Base-by-base conservation (phyloP, 2,113 vertebrate species). In the Macquaria australasica region DNA sequence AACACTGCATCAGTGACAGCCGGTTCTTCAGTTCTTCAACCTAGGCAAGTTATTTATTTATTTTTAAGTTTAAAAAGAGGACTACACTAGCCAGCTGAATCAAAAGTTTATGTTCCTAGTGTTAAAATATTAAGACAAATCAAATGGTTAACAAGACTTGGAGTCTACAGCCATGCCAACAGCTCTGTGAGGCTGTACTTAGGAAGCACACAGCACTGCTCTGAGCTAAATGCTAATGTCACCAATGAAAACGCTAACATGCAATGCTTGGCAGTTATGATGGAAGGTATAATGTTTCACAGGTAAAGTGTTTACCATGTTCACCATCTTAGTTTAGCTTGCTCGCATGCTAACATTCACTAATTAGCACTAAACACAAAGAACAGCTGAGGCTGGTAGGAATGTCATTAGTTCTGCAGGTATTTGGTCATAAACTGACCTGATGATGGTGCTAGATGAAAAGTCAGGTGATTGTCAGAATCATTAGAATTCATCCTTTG, bases 1-100 rank as follows among this genome's bases (percentile, higher is more conserved):
- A 43, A 43, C 31, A 20, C 25, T 82, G 23, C 79, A 59, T 56
- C 48, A 84, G 31, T 50, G 9, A 20, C 25, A 23, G 14, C 73
- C 23, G n/a, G n/a, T n/a, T n/a, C n/a, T n/a, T 53, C 21, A 39
- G 2, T 16, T 62, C 3, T 6, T 67, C 20, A n/a, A 62, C 18
- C 28, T 31, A 34, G 34, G 34, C 34, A 34, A 34, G 34, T 34
- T 34, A 34, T 2, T 2, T 34, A 34, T 34, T 31, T n/a, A n/a
- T 31, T 31, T 34, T 34, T 34, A 34, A 34, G 34, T 51, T 51
- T 41, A 11, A 37, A 82, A 23, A 48, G 6, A n/a, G 1, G 4
- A 67, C 12, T 43, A 60, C 7, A 72, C 14, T 11, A 23, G 41
- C 15, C 31, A 62, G 7, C 5, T 70, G 25, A 18, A 66, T 21